Conservation (phyloP, 92 coral and sea anemone genomes). For the Zoanthus solanderi region DNA sequence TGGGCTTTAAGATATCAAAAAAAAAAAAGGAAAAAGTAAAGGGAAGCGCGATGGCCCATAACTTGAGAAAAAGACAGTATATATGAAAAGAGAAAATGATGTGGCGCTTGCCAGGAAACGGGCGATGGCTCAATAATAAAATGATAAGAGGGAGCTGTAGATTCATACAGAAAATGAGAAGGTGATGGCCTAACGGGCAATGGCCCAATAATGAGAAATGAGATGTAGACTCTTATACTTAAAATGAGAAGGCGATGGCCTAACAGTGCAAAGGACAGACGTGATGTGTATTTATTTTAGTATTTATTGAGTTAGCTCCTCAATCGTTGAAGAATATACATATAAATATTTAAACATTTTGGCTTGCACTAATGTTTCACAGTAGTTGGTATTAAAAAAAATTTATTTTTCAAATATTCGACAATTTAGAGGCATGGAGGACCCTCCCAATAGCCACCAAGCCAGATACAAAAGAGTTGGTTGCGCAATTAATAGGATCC, state of each 20-base stretch:
- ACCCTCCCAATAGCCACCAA: too few species aligned
- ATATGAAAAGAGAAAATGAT: slow-evolving; percentile 8
- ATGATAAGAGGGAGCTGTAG: slow-evolving; percentile 13
- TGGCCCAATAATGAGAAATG: background rate
- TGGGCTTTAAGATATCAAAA: slow-evolving; percentile 10
- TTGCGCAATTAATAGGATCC: slow-evolving; percentile 34
- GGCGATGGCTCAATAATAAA: slow-evolving; percentile 12
- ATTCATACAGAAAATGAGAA: slow-evolving; percentile 9
- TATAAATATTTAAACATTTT: too few species aligned
- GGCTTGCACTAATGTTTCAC: too few species aligned
- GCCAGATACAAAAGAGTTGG: slow-evolving; percentile 7
- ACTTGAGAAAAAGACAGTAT: slow-evolving; percentile 13
- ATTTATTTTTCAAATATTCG: too few species aligned
- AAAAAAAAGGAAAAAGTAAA: background rate
- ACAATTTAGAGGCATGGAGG: too few species aligned
- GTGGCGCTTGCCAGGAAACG: slow-evolving; percentile 15
- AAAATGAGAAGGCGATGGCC: slow-evolving; percentile 10
- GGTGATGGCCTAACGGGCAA: background rate
- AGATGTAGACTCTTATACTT: background rate
- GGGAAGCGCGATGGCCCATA: slow-evolving; percentile 10
- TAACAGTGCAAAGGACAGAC: slow-evolving; percentile 16
- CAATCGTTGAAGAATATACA: background rate
- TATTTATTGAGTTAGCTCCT: slow-evolving; percentile 1
- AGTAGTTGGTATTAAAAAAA: too few species aligned
- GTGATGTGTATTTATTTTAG: slow-evolving; percentile 9